Evolutionary conservation across 1,140 invertebrate species (phyloP).

Genomic region (Caenorhabditis remanei): DNA sequence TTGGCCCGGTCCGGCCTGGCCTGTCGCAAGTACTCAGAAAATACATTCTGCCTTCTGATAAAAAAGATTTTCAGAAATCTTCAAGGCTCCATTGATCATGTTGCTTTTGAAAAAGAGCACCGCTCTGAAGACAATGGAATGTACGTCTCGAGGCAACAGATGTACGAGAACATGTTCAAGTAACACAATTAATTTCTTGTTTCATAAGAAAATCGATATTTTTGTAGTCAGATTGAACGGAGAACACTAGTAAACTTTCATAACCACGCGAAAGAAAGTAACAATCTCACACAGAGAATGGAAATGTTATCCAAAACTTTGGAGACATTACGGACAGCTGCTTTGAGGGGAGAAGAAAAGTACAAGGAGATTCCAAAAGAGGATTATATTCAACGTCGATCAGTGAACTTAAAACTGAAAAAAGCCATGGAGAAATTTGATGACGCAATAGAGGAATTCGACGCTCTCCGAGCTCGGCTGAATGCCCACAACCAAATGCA

Average conservation of each 20-base stretch:
- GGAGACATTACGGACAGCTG: no score
- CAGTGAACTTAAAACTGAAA: not conserved
- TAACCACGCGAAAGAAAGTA: not conserved
- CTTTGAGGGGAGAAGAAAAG: no score
- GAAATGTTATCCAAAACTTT: no score
- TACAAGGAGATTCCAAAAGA: not conserved
- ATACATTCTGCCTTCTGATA: not conserved
- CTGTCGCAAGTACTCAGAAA: no score
- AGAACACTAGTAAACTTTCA: not conserved
- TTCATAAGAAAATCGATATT: not conserved
- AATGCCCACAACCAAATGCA: not conserved
- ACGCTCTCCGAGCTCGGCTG: not conserved
- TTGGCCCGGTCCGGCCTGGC: no score
- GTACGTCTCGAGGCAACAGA: not conserved
- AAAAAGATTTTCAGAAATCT: not conserved
- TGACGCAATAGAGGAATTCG: not conserved
- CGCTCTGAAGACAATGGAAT: not conserved
- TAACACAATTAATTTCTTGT: not conserved
- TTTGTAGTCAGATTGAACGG: slow-evolving; percentile 7
- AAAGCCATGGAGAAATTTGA: not conserved
- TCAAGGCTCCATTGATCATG: not conserved
- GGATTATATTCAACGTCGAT: not conserved
- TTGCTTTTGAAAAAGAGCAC: not conserved
- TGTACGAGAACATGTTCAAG: not conserved
- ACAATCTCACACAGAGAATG: no score